A percentile compares a stretch with the other conserved stretches of the same genome.
These are phyloP conservation scores for Lamellibrachia luymesi DNA, from an alignment of 1,140 invertebrate genomes.

Conservation along the genomic window DNA sequence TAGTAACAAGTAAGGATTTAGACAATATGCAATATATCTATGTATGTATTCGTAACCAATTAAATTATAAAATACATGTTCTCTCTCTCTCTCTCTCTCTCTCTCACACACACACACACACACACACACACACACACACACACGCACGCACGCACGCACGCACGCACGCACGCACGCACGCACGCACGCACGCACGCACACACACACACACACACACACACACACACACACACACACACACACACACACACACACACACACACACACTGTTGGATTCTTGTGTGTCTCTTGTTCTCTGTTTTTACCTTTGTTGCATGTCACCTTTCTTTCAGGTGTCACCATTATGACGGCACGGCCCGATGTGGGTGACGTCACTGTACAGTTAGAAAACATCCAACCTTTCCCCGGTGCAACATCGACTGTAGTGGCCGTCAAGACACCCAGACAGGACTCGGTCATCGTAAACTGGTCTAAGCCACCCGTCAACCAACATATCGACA, in stretches of 20 bases:
- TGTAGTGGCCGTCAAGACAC: background rate
- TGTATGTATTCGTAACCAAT: no score
- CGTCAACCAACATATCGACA: background rate
- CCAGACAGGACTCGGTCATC: background rate
- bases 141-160: no score
- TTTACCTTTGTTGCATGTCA: background rate
- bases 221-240: no score
- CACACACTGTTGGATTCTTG: background rate
- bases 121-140: no score
- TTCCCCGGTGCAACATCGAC: background rate
- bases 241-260: background rate
- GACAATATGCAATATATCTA: no score
- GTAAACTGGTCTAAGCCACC: background rate
- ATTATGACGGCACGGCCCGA: background rate
- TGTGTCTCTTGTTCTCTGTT: background rate
- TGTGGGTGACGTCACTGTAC: background rate
- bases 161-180: no score
- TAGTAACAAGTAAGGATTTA: no score
- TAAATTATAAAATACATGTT: no score
- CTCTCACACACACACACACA: no score
- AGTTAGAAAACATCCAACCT: background rate
- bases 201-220: no score
- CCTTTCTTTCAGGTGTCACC: background rate
- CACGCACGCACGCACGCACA: no score
- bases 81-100: no score